Base-by-base conservation (phyloP, 2,888 invertebrate species). In the Caenorhabditis japonica region DNA sequence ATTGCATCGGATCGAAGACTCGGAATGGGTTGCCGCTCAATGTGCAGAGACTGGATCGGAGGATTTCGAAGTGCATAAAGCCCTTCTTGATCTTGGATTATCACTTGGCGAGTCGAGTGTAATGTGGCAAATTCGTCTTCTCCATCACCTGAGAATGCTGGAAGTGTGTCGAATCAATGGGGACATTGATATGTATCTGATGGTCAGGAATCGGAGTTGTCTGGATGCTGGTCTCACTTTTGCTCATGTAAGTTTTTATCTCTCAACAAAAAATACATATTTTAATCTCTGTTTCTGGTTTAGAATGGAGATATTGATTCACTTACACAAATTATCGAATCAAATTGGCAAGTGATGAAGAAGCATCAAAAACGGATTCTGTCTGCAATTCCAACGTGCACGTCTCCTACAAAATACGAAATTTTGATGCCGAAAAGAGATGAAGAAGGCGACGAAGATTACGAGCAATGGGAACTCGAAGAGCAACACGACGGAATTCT, bases 11-110 rank as follows among this genome's bases (percentile, higher is more conserved):
- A 68, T 80, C 21, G 19, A 38, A 8, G 80, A 82, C 46, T 52
- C 58, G 3, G 53, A 60, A 53, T 82, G 79, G 79, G 69, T 77
- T 21, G 80, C 79, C 0, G 76, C 66, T 8, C 74, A 72, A 21
- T 80, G 77, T 43, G 39, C 68, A 2, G 58, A 49, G 8, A 68
- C 68, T 12, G 60, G 62, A 23, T 58, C 68, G 0, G 55, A 68
- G 1, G 56, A 60, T 36, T 41, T 71, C 13, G 76, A 77, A 10
- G 73, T 80, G 2, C 79, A 75, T 8, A 55, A 52, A 30, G 66
- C 72, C 8, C 49, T 77, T 7, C 64, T 71, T 43, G 60, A 66
- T 44, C 39, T 75, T 0, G 74, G 77, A n/a, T 46, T 64, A 10
- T 71, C 58, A 13, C 58, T 71, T 3, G 44, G 47, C 15, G 69